Base-by-base conservation (phyloP, 2,888 invertebrate species). In the Cacoxenus indagator region DNA sequence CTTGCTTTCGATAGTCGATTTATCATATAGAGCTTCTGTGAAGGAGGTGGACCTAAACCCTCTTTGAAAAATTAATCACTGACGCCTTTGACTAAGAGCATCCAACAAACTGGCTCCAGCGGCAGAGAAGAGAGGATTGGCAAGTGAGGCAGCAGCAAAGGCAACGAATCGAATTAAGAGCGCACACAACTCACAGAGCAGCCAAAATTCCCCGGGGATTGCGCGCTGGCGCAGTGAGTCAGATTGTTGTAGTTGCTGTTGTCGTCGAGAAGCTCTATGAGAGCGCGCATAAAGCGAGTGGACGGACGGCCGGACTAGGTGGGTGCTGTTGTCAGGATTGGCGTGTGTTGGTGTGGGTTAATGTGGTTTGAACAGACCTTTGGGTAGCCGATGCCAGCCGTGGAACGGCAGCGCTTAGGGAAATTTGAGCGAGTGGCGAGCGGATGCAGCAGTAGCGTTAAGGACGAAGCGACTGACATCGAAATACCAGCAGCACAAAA, bases 141-240 rank as follows among this genome's bases (percentile, higher is more conserved):
- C 22, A 5, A 51, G 51, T 51, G 19, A 51, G 22, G 76, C 73
- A 73, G 78, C 77, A 82, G 78, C 82, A 81, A 83, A 83, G 81
- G 86, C 85, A 85, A 86, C 85, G 86, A 86, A 86, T 86, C 86
- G 85, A 87, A 87, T 86, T 87, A 86, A 86, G 86, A 85, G 86
- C 81, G 79, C 76, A 70, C 75, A 59, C 57, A 64, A 51, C 69
- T 70, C 57, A 31, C 70, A 67, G 62, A 62, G 68, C 70, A 67
- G 6, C n/a, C 59, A 31, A 29, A 73, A 78, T 70, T 74, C 84
- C 78, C 81, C 14, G 61, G 76, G 81, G 83, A 74, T 14, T 67
- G 46, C 65, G 72, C 76, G 76, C 76, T 76, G 76, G 76, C 76
- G 76, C 76, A 76, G 27, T 75, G 71, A 68, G 74, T 70, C 65